Conservation (phyloP, 1,140 invertebrate genomes). For the Brachionus sp. region DNA sequence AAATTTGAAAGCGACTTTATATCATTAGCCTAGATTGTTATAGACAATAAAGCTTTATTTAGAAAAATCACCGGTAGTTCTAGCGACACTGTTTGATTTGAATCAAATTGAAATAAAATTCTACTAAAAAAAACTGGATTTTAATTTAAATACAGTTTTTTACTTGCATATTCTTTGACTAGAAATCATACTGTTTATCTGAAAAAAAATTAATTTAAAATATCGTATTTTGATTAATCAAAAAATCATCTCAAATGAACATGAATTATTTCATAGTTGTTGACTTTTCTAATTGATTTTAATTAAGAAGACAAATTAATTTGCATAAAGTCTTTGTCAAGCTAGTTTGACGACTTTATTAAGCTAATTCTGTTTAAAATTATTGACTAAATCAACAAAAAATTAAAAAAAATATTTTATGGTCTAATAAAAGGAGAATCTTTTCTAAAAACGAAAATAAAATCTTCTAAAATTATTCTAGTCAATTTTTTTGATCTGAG, state of each 20-base stretch:
- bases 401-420: background rate
- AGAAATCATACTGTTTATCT: background rate
- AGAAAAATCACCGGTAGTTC: background rate
- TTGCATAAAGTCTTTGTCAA: background rate
- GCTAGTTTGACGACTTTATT: background rate
- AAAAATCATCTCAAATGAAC: background rate
- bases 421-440: background rate
- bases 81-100: background rate
- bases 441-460: background rate
- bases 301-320: background rate
- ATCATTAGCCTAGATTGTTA: background rate
- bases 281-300: background rate
- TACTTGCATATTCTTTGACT: too few relatives aligned
- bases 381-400: background rate
- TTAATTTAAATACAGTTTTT: background rate
- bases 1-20: slow-evolving; percentile 8
- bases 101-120: background rate
- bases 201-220: background rate
- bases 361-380: background rate
- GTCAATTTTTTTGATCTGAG: too few relatives aligned
- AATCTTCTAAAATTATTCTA: too few relatives aligned
- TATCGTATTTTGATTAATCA: background rate
- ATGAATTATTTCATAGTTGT: background rate
- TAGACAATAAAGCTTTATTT: background rate
- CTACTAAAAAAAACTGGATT: background rate